A percentile compares a stretch with the other conserved stretches of the same genome.
These are phyloP conservation scores for Euplagia quadripunctaria DNA, from an alignment of 2,888 invertebrate genomes.

Conservation along the genomic window DNA sequence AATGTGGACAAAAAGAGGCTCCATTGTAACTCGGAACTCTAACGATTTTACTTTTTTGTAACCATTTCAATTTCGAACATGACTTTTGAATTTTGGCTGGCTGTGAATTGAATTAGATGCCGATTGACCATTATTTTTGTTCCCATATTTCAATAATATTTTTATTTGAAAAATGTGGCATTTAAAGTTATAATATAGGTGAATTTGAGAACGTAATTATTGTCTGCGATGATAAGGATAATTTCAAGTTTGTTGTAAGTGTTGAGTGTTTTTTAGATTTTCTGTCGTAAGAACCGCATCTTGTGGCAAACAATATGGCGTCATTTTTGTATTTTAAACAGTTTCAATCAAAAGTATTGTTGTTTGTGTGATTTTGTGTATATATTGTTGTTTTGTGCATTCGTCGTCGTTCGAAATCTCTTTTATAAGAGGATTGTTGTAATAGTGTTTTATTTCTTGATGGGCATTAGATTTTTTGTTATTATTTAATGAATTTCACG, in stretches of 20 bases:
- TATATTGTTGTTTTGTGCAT: not conserved
- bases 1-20: too few species aligned
- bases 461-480: not conserved
- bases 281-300: not conserved
- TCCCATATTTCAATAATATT: not conserved
- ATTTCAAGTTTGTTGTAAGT: not conserved
- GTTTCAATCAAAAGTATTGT: not conserved
- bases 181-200: not conserved
- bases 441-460: not conserved
- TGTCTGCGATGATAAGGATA: not conserved
- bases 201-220: not conserved
- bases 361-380: not conserved
- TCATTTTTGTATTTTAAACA: not conserved
- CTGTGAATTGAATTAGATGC: slow-evolving; percentile 34
- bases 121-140: slow-evolving; percentile 29
- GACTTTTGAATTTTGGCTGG: slow-evolving; percentile 44
- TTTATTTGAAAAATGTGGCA: not conserved
- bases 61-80: slow-evolving; percentile 16
- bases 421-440: not conserved
- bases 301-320: not conserved
- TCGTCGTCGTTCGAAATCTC: not conserved
- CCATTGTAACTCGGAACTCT: too few species aligned
- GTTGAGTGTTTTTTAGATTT: not conserved
- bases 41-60: too few species aligned
- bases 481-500: not conserved